These are phyloP conservation scores for Neopipo cinnamomea DNA, from an alignment of 2,113 vertebrate genomes.

Conservation along the genomic window DNA sequence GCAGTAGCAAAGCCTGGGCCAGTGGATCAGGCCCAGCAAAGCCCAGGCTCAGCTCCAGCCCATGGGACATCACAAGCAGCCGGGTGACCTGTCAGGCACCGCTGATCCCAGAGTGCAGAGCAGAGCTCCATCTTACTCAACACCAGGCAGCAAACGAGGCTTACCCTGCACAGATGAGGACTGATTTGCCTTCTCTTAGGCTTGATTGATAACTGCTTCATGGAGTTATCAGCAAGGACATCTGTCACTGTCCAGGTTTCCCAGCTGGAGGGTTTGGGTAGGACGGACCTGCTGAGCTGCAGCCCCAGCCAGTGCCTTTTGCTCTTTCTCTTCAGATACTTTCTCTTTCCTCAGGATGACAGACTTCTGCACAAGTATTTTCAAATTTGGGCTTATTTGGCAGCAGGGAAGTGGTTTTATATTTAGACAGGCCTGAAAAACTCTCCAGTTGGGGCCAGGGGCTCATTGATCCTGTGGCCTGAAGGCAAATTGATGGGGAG, in stretches of 20 bases:
- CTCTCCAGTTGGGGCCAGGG: not conserved
- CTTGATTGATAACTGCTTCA: not conserved
- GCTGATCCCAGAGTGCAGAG: not conserved
- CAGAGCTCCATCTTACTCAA: not conserved
- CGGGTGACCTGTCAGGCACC: not conserved
- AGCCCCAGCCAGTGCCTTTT: fast-evolving
- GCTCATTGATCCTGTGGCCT: not conserved
- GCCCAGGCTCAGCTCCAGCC: not conserved
- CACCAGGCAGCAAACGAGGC: not conserved
- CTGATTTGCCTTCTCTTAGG: not conserved
- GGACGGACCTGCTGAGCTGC: fast-evolving
- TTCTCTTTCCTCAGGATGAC: not conserved
- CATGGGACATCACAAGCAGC: fast-evolving
- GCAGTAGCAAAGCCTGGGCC: not conserved
- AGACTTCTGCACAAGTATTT: not conserved
- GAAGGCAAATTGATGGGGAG: not conserved
- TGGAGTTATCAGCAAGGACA: not conserved
- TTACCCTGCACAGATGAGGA: not conserved
- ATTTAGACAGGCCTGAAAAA: not conserved
- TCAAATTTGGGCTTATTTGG: not conserved
- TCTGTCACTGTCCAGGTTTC: not conserved
- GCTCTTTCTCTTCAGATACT: not conserved
- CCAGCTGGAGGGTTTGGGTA: not conserved
- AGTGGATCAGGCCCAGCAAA: not conserved
- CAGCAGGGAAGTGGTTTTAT: not conserved